Evolutionary conservation across 1,140 invertebrate genomes (phyloP), one percentile per base, ranked within the genome.

Genomic region (Archivesica marissinica): DNA sequence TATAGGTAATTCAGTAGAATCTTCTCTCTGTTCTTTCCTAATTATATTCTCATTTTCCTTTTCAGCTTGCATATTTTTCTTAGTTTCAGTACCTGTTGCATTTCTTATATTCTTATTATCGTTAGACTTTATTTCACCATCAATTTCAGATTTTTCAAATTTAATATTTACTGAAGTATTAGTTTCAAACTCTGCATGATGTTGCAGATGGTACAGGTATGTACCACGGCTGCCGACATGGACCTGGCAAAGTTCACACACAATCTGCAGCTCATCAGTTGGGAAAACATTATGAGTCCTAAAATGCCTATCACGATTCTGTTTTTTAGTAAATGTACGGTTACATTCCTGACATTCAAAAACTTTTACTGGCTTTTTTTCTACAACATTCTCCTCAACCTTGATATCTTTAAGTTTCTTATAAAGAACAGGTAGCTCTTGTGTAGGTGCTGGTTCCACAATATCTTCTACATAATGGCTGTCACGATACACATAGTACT

Each of bases 131-230:
- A 23, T 28, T 74, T 74, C 68, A 74, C 23, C 23, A 2, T 56
- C 59, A 35, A 20, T 20, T 72, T 72, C 38, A 1, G 68, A 41
- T 44, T 72, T 56, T 0, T 39, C 13, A 20, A 59, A 3, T 17
- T 77, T 54, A 41, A n/a, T 47, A 61, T 23, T 38, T 39, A 28
- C 25, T 20, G 28, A 20, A 2, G 28, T 77, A 25, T 52, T 25
- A 17, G 41, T 59, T 59, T 61, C 54, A 20, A 61, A 17, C 38
- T 61, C 39, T 33, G n/a, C 41, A 68, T 79, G 77, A n/a, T 64
- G 47, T 38, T 83, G 80, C 2, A 83, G 20, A 75, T 83, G 80
- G 56, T 74, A 83, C 23, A 83, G 23, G 54, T 83, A 83, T 23
- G 70, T 83, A 20, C 80, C 80, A 25, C 56, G 41, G 50, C 80